Base-by-base conservation (phyloP, 2,113 vertebrate genomes). In the Ranitomeya imitator region DNA sequence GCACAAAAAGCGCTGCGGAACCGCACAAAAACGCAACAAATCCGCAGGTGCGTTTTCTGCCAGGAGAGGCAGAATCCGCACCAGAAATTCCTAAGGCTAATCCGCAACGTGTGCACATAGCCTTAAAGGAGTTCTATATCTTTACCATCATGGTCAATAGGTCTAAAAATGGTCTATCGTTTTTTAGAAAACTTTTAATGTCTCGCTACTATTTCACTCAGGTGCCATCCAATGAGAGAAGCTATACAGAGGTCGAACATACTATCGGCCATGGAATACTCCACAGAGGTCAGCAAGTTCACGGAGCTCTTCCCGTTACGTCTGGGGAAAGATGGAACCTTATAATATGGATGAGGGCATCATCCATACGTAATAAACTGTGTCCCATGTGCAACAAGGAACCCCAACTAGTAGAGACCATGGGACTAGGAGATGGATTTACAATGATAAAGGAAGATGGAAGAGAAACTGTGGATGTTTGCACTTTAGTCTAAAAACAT, bases 261-360 rank as follows among this genome's bases (percentile, higher is more conserved):
- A 59, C 91, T n/a, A 89, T 92, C 0, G 90, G 93, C 0, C 93
- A 93, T 51, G 98, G 97, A 9, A 84, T 99, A 90, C 93, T 99
- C 13, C 98, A 99, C 90, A 94, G 96, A 0, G 98, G 98, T 0
- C 97, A 97, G 77, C 98, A 99, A 89, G 95, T 97, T 92, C 98
- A 99, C 0, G 98, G 98, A 0, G 97, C 97, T 0, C 93, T 97
- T 88, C 96, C 97, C 88, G 95, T 99, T 86, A 92, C 93, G 61
- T 95, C 95, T 0, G 98, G 98, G 0, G 94, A 97, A 85, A 97
- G 98, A 79, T 99, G 97, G 96, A 99, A 99, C 92, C 96, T 99
- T 60, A 95, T 99, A 3, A 0, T 99, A 59, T 99, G 98, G 98
- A 96, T 99, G 94, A 93, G 97, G 13, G 93, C 96, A 0, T 99